A percentile compares a stretch with the other conserved stretches of the same genome.
Evolutionary conservation across 2,888 invertebrate genomes (phyloP).

Genomic region (Metacarcinus magister): DNA sequence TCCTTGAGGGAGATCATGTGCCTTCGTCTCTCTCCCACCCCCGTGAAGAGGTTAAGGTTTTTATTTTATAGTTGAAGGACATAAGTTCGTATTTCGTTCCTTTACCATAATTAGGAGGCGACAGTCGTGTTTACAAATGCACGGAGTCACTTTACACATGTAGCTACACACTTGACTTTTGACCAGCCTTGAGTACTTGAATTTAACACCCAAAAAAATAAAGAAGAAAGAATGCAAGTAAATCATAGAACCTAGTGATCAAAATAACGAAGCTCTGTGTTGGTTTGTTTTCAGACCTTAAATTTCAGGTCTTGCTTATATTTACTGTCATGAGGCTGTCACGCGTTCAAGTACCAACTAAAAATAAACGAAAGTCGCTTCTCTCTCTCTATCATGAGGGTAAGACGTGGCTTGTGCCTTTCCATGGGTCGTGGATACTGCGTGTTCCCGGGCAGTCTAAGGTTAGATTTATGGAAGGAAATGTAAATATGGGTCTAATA

Average conservation of each 20-base stretch:
- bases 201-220: no score
- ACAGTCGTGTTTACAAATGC: no score
- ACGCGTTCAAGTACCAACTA: background rate
- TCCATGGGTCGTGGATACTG: background rate
- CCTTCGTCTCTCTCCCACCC: background rate
- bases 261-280: background rate
- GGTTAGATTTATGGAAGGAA: constrained; percentile 57
- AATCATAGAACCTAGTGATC: background rate
- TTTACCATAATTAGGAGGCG: no score
- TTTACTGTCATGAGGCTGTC: constrained; percentile 19
- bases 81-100: no score
- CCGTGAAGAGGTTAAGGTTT: no score
- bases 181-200: no score
- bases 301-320: background rate
- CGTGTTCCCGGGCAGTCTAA: constrained; percentile 49
- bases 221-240: background rate
- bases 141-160: no score
- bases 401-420: background rate
- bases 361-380: constrained; percentile 26
- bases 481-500: constrained; percentile 59
- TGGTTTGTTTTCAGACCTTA: background rate
- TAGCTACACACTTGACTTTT: no score
- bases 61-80: no score
- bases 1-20: background rate
- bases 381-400: background rate